Evolutionary conservation across 2,113 vertebrate species (phyloP).

Genomic region (Alethe diademata): DNA sequence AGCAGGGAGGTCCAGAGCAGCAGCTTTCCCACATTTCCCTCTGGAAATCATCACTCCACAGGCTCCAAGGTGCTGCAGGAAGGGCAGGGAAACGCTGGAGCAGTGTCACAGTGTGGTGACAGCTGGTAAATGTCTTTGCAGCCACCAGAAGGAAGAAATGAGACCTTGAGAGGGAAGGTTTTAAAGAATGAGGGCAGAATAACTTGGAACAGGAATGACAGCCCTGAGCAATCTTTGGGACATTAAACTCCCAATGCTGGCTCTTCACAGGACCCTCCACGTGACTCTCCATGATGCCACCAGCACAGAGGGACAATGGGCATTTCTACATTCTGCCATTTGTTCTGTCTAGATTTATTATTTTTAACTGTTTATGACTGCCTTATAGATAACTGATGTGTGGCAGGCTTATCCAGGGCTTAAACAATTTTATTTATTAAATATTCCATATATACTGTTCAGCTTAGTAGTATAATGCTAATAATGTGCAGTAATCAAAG

Average conservation of each 20-base stretch:
- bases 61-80: not conserved
- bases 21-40: not conserved
- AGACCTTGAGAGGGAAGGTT: not conserved
- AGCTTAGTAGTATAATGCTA: not conserved
- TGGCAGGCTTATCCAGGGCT: not conserved
- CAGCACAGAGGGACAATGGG: not conserved
- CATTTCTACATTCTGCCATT: not conserved
- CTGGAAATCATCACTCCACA: not conserved
- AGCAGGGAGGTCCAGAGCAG: not conserved
- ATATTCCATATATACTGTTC: not conserved
- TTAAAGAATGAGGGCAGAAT: not conserved
- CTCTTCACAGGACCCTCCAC: not conserved
- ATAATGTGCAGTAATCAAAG: not conserved
- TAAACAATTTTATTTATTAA: not conserved
- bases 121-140: not conserved
- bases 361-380: not conserved
- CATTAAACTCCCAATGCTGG: not conserved
- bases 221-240: not conserved
- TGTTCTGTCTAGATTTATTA: not conserved
- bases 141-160: not conserved
- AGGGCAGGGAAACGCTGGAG: not conserved
- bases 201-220: not conserved
- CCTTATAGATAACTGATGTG: not conserved
- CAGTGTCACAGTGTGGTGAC: not conserved
- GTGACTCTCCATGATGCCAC: not conserved